A percentile compares a stretch with the other conserved stretches of the same genome.
phyloP scores from a whole-genome alignment of 1,140 invertebrate genomes.

The Colletes gigas region DNA sequence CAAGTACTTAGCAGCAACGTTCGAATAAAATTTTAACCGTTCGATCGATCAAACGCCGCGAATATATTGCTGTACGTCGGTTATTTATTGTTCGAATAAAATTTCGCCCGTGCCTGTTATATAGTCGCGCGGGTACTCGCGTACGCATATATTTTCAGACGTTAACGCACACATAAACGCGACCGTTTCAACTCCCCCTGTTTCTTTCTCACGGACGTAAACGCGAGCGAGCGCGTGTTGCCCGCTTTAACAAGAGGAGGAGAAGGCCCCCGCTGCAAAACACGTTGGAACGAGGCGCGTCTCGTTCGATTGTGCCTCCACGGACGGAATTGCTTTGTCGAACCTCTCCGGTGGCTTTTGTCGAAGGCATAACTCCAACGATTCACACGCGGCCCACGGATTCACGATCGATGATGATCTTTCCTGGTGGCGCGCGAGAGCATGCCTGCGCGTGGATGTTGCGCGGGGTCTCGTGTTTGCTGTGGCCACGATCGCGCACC shows the following conservation, averaged over 20 bases:
- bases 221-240: conserved; percentile 5
- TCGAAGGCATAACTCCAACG: conserved; percentile 65
- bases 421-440: conserved; percentile 30
- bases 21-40: too few species aligned
- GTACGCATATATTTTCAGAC: conserved; percentile 16
- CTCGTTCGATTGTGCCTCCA: conserved; percentile 59
- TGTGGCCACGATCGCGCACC: conserved; percentile 31
- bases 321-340: conserved; percentile 59
- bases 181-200: conserved; percentile 4
- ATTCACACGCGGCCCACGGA: conserved; percentile 73
- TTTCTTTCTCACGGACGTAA: conserved; percentile 9
- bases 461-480: neutral
- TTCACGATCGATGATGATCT: conserved; percentile 58
- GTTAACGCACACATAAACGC: conserved; percentile 16
- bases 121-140: too few species aligned
- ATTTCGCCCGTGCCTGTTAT: too few species aligned
- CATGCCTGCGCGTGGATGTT: conserved; percentile 29
- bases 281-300: conserved; percentile 53
- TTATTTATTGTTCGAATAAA: too few species aligned
- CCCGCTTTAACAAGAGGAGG: conserved; percentile 8
- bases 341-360: conserved; percentile 45
- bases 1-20: too few species aligned
- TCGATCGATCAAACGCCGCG: too few species aligned
- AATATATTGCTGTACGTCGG: too few species aligned
- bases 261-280: conserved; percentile 5